Conservation (phyloP, 2,888 invertebrate species). For the Sphaerophoria rueppellii region DNA sequence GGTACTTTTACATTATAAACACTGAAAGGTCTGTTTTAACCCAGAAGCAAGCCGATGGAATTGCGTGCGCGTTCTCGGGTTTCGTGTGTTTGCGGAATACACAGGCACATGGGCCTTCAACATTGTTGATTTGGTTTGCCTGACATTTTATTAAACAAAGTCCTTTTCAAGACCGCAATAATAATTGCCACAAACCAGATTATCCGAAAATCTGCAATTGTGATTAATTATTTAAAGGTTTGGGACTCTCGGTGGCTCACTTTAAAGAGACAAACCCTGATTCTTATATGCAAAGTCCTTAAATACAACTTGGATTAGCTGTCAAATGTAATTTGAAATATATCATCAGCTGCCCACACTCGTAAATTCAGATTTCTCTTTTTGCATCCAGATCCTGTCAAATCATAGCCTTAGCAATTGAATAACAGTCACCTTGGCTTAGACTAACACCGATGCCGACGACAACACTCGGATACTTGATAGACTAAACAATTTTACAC, state of each 20-base stretch:
- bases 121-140: neutral
- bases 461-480: neutral
- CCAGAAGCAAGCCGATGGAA: neutral
- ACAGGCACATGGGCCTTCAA: constrained; percentile 1
- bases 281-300: constrained; percentile 21
- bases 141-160: constrained; percentile 2
- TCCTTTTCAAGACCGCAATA: neutral
- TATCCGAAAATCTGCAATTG: neutral
- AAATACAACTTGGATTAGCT: constrained; percentile 35
- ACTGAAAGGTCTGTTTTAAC: neutral
- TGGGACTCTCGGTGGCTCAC: neutral
- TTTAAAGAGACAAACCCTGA: neutral
- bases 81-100: constrained; percentile 1
- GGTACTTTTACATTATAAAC: too few relatives aligned
- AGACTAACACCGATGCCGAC: neutral
- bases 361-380: neutral
- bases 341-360: constrained; percentile 49
- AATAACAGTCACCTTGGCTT: constrained; percentile 43
- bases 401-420: constrained; percentile 49
- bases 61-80: neutral
- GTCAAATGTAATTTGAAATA: constrained; percentile 56
- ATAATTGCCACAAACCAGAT: neutral
- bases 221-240: constrained; percentile 4
- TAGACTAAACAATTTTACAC: neutral
- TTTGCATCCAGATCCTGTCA: constrained; percentile 46